Evolutionary conservation across 2,797 vertebrate genomes (phyloP).

Genomic region (Jordanella pulchra): DNA sequence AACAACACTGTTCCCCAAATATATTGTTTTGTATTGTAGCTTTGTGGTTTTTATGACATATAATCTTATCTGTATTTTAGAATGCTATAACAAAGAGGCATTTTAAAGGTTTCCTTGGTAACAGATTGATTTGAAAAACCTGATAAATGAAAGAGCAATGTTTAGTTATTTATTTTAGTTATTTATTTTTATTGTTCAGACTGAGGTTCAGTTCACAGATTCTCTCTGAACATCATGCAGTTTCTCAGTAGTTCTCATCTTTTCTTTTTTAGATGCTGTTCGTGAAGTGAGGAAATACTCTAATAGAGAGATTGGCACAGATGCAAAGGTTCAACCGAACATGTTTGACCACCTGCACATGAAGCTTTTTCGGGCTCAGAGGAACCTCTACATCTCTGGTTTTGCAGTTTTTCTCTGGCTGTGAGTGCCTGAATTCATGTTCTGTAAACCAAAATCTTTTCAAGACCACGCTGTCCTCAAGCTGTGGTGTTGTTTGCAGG

Average conservation of each 20-base stretch:
- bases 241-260: background rate
- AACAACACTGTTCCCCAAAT: too few relatives aligned
- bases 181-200: background rate
- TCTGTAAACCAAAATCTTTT: background rate
- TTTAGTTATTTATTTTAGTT: background rate
- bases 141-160: background rate
- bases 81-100: background rate
- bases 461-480: background rate
- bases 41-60: background rate
- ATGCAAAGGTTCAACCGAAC: conserved; percentile 68
- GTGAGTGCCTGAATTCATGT: conserved; percentile 78
- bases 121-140: background rate
- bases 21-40: background rate
- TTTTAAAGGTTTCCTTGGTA: background rate
- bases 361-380: conserved; percentile 94
- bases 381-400: conserved; percentile 95
- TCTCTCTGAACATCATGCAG: background rate
- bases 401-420: conserved; percentile 95
- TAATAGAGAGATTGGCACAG: conserved; percentile 49
- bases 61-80: background rate
- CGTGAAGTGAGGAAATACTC: conserved; percentile 94
- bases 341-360: conserved; percentile 89
- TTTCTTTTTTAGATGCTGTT: conserved; percentile 81
- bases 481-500: conserved; percentile 48
- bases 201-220: background rate